Percentiles rank a stretch among this genome's conserved stretches.
phyloP scores from a whole-genome alignment of 2,113 vertebrate genomes.

The Galeopterus variegatus region DNA sequence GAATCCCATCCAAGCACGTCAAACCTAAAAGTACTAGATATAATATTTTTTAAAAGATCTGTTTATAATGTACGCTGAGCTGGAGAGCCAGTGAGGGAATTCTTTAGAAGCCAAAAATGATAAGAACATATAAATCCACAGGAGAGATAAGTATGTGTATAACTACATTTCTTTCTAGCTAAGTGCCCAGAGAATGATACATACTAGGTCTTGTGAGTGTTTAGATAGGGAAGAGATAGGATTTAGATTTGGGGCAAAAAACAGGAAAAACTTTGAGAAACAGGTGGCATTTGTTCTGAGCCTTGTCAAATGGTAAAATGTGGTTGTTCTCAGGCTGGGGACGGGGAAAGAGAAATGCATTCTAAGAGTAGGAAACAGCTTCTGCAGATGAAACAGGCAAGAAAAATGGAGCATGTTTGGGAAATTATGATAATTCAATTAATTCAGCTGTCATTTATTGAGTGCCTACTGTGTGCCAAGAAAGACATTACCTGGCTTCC shows the following conservation, averaged over 20 bases:
- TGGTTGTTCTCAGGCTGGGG: background rate
- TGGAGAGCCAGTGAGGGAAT: background rate
- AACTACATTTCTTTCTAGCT: background rate
- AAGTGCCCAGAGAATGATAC: background rate
- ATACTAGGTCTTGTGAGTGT: background rate
- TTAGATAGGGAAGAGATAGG: background rate
- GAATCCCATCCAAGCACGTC: background rate
- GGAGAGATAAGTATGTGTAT: background rate
- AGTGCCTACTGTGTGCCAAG: background rate
- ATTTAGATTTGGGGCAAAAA: background rate
- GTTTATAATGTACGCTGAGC: background rate
- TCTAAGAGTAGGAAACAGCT: background rate
- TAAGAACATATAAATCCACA: background rate
- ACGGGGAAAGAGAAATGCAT: rapidly evolving
- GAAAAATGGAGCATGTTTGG: background rate
- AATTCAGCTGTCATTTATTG: background rate
- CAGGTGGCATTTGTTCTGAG: background rate
- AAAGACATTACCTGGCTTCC: background rate
- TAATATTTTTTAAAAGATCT: background rate
- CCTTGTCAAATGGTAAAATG: background rate
- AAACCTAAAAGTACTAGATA: background rate
- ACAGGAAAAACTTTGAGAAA: background rate
- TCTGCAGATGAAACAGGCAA: background rate
- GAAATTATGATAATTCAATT: background rate
- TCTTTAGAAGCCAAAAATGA: constrained; percentile 25